phyloP scores from a whole-genome alignment of 2,888 invertebrate species.

The Conchocele bisecta region DNA sequence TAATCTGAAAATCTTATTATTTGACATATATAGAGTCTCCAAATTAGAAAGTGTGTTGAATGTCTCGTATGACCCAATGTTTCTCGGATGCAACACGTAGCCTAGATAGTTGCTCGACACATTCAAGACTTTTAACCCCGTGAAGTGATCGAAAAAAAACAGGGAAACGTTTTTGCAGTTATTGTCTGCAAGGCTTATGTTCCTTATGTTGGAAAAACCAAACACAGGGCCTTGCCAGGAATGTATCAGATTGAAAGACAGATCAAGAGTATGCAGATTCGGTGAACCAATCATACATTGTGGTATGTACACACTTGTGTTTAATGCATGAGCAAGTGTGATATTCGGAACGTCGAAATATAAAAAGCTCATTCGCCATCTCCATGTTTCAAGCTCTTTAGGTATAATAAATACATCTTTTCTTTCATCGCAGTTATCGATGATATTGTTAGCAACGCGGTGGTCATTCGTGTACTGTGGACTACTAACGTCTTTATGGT shows the following conservation, averaged over 20 bases:
- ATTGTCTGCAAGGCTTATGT: slow-evolving; percentile 49
- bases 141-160: slow-evolving; percentile 29
- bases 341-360: background rate
- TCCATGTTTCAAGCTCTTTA: background rate
- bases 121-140: slow-evolving; percentile 22
- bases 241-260: slow-evolving; percentile 42
- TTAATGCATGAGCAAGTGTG: slow-evolving; percentile 25
- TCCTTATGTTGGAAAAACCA: slow-evolving; percentile 32
- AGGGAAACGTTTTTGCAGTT: slow-evolving; percentile 10
- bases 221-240: slow-evolving; percentile 25
- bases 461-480: no score
- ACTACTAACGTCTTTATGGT: no score
- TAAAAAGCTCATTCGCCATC: slow-evolving; percentile 36
- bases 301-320: no score
- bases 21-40: slow-evolving; percentile 16
- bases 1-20: slow-evolving; percentile 15
- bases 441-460: no score
- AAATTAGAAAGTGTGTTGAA: slow-evolving; percentile 9
- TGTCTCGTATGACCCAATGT: background rate
- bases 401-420: no score
- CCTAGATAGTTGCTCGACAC: slow-evolving; percentile 32
- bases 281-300: no score
- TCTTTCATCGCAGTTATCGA: no score
- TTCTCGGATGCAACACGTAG: background rate
- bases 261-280: slow-evolving; percentile 18